phyloP scores from a whole-genome alignment of 2,888 invertebrate species.

The Cabera pusaria region DNA sequence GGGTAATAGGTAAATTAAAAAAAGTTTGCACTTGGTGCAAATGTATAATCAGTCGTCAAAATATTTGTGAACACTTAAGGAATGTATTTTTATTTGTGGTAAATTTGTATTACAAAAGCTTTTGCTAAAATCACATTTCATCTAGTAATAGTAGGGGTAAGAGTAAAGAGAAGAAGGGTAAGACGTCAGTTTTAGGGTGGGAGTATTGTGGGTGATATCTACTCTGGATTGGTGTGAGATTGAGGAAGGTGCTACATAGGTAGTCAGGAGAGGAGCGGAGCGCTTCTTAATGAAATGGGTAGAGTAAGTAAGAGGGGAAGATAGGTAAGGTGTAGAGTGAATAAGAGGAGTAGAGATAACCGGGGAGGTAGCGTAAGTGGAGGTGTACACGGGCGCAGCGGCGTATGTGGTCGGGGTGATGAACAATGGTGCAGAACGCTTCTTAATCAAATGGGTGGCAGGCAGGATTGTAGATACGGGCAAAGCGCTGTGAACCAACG shows the following conservation, averaged over 20 bases:
- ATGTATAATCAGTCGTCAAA: conserved; percentile 8
- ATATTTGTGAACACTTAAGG: not conserved
- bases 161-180: conserved; percentile 40
- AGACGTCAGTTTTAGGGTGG: conserved; percentile 42
- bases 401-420: conserved; percentile 41
- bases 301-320: conserved; percentile 44
- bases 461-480: conserved; percentile 34
- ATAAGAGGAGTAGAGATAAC: conserved; percentile 46
- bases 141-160: conserved; percentile 11
- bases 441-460: conserved; percentile 48
- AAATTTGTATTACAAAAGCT: conserved; percentile 4
- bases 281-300: conserved; percentile 61
- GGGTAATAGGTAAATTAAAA: conserved; percentile 2
- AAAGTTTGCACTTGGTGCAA: not conserved
- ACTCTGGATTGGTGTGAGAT: conserved; percentile 51
- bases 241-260: conserved; percentile 49
- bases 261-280: conserved; percentile 42
- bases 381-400: conserved; percentile 43
- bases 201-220: conserved; percentile 40
- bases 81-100: conserved; percentile 9
- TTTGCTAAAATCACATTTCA: too few relatives aligned
- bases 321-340: conserved; percentile 45
- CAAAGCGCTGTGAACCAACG: conserved; percentile 21
- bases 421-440: conserved; percentile 33
- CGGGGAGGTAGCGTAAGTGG: conserved; percentile 44